phyloP scores from a whole-genome alignment of 2,113 vertebrate species.

The Phalacrocorax carbo region DNA sequence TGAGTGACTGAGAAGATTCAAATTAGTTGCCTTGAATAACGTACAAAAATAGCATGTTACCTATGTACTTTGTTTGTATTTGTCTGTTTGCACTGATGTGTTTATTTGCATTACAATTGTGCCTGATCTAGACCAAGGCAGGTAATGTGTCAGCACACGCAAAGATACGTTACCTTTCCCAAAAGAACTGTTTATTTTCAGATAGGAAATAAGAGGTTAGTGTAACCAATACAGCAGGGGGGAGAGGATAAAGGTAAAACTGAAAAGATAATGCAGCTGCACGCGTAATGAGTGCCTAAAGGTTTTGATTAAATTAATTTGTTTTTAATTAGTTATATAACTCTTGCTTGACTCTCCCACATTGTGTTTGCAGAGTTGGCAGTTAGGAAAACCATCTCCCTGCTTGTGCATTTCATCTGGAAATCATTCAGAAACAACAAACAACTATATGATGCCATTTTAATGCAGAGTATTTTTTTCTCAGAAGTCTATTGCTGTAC shows the following conservation, averaged over 20 bases:
- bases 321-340: constrained; percentile 42
- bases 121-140: neutral
- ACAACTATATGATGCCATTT: neutral
- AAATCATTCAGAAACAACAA: constrained; percentile 35
- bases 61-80: neutral
- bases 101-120: neutral
- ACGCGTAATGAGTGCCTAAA: neutral
- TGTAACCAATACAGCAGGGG: neutral
- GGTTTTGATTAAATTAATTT: constrained; percentile 48
- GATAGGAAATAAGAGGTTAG: neutral
- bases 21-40: neutral
- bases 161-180: neutral
- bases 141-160: neutral
- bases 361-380: neutral
- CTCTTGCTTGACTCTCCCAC: neutral
- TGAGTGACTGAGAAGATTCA: neutral
- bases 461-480: neutral
- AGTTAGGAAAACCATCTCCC: neutral
- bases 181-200: neutral
- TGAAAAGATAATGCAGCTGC: neutral
- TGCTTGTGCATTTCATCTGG: constrained; percentile 35
- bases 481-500: neutral
- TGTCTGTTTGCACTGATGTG: neutral
- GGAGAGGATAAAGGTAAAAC: neutral
- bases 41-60: neutral